These are phyloP conservation scores for Lasiommata megera DNA, from an alignment of 2,888 invertebrate genomes.

Conservation along the genomic window DNA sequence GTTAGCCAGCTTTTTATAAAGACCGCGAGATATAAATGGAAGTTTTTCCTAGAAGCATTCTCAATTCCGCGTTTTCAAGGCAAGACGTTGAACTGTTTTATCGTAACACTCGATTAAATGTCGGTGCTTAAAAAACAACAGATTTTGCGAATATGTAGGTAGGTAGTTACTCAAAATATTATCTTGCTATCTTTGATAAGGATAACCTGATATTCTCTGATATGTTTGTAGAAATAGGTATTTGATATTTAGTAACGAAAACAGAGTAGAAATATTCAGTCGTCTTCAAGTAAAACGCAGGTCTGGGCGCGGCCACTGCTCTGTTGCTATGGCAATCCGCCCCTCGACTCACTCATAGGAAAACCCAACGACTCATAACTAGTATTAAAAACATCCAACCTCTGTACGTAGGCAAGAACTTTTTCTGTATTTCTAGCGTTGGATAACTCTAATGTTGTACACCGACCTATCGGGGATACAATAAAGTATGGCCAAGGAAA, in stretches of 20 bases:
- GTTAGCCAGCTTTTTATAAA: slow-evolving; percentile 5
- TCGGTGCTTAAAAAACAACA: slow-evolving; percentile 10
- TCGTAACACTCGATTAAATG: slow-evolving; percentile 19
- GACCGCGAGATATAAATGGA: slow-evolving; percentile 15
- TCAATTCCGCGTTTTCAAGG: slow-evolving; percentile 33
- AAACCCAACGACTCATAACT: slow-evolving; percentile 30
- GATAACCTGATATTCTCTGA: background rate
- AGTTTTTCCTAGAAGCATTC: slow-evolving; percentile 24
- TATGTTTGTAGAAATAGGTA: background rate
- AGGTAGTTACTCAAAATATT: background rate
- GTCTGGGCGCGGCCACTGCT: slow-evolving; percentile 67
- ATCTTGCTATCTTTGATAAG: slow-evolving; percentile 22
- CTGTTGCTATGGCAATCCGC: slow-evolving; percentile 67
- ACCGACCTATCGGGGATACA: too few relatives aligned
- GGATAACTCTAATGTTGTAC: background rate
- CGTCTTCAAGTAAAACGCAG: slow-evolving; percentile 32
- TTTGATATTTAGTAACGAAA: background rate
- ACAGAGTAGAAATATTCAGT: background rate
- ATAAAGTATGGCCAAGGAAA: background rate
- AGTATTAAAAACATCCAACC: slow-evolving; percentile 4
- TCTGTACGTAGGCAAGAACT: background rate
- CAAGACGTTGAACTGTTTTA: slow-evolving; percentile 30
- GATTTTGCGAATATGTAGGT: slow-evolving; percentile 11
- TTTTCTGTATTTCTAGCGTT: background rate
- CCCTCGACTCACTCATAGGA: slow-evolving; percentile 46